phyloP scores from a whole-genome alignment of 2,113 vertebrate genomes.

The Bolborhynchus lineola region DNA sequence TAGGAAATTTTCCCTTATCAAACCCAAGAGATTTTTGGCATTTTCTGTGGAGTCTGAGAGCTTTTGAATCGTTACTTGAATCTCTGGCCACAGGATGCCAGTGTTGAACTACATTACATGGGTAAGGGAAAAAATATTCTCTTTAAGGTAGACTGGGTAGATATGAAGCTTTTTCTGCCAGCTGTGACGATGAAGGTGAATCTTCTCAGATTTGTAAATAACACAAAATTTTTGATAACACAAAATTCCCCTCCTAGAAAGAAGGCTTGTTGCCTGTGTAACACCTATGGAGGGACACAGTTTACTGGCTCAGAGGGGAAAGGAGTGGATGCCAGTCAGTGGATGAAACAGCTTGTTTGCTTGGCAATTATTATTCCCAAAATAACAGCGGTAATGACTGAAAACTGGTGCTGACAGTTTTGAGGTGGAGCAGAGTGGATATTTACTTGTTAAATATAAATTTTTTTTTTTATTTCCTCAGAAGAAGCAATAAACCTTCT shows the following conservation, averaged over 20 bases:
- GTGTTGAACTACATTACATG: constrained; percentile 70
- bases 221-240: background rate
- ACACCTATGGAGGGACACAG: background rate
- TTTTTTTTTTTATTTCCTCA: background rate
- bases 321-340: background rate
- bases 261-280: background rate
- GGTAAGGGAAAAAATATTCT: constrained; percentile 23
- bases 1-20: background rate
- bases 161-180: constrained; percentile 2
- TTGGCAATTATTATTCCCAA: background rate
- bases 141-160: constrained; percentile 51
- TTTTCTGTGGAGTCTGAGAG: constrained; percentile 4
- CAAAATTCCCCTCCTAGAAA: background rate
- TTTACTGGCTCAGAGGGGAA: background rate
- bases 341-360: background rate
- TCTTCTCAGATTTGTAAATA: constrained; percentile 19
- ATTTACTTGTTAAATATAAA: background rate
- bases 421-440: background rate
- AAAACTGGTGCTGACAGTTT: background rate
- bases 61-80: constrained; percentile 30
- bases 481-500: background rate
- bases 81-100: constrained; percentile 79
- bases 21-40: background rate
- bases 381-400: background rate
- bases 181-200: constrained; percentile 36